These are phyloP conservation scores for Bostrychus sinensis DNA, from an alignment of 2,113 vertebrate species.

Conservation along the genomic window DNA sequence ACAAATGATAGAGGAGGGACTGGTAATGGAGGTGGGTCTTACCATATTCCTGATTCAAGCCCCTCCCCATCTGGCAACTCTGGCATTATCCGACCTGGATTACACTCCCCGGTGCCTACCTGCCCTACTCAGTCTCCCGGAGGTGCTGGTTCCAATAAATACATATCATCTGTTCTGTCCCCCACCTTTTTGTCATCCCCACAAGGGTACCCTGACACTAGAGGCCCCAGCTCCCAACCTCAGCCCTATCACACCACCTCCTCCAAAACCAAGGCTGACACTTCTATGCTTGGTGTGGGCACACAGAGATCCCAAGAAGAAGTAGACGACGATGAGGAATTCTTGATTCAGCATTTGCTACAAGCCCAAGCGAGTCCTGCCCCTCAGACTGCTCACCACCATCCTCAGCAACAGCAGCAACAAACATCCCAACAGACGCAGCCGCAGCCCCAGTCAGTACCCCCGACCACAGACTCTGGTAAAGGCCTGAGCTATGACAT, in stretches of 20 bases:
- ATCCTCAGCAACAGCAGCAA: conserved; percentile 71
- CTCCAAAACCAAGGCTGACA: conserved; percentile 76
- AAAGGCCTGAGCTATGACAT: conserved; percentile 82
- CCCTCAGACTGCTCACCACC: conserved; percentile 78
- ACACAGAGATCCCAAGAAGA: conserved; percentile 83
- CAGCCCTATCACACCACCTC: conserved; percentile 78
- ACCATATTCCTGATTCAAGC: conserved; percentile 86
- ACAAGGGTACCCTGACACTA: conserved; percentile 79
- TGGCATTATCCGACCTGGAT: conserved; percentile 86
- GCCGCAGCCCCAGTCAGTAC: conserved; percentile 73
- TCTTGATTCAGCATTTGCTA: conserved; percentile 92
- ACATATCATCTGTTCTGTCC: conserved; percentile 88
- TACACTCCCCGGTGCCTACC: conserved; percentile 87
- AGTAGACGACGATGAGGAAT: conserved; percentile 93
- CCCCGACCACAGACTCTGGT: conserved; percentile 74
- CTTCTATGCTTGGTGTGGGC: conserved; percentile 76
- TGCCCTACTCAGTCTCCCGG: conserved; percentile 87
- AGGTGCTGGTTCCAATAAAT: conserved; percentile 85
- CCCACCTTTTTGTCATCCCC: conserved; percentile 86
- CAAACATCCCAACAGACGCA: conserved; percentile 73
- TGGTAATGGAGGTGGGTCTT: conserved; percentile 73
- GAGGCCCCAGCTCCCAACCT: conserved; percentile 75
- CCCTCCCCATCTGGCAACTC: conserved; percentile 86
- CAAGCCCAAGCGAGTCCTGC: conserved; percentile 83
- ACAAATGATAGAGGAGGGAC: conserved; percentile 73